Percentiles rank a stretch among this genome's conserved stretches.
Conservation (phyloP, 2,888 invertebrate genomes). For the Brachylomia viminalis region DNA sequence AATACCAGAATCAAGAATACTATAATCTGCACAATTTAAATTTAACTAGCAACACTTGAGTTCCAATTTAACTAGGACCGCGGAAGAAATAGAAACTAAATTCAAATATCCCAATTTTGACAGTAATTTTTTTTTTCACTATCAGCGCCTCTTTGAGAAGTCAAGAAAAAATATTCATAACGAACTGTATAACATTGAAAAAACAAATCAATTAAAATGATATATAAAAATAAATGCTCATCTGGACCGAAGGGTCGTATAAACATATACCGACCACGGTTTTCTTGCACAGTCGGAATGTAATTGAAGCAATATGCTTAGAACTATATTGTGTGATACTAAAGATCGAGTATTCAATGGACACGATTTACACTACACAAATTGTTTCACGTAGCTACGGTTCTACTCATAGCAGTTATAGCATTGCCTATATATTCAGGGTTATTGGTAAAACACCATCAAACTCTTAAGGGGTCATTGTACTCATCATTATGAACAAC, state of each 20-base stretch:
- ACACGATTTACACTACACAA: neutral
- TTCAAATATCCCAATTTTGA: neutral
- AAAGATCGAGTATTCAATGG: too few species aligned
- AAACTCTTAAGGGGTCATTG: too few species aligned
- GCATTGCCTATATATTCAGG: too few species aligned
- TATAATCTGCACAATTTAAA: conserved; percentile 6
- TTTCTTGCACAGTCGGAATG: conserved; percentile 17
- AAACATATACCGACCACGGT: conserved; percentile 25
- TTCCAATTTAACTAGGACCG: neutral
- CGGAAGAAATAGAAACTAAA: neutral
- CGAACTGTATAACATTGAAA: neutral
- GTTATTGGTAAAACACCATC: too few species aligned
- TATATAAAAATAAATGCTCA: conserved; percentile 19
- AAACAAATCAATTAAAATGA: neutral
- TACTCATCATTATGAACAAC: too few species aligned
- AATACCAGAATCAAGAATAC: neutral
- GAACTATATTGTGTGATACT: neutral
- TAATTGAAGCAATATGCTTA: conserved; percentile 1
- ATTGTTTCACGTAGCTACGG: too few species aligned
- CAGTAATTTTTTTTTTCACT: neutral
- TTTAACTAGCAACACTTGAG: neutral
- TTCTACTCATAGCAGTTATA: too few species aligned
- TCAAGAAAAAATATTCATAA: neutral
- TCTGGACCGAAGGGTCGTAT: conserved; percentile 11
- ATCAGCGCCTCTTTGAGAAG: neutral